These are phyloP conservation scores for Formica aserva DNA, from an alignment of 2,888 invertebrate species.

Conservation along the genomic window DNA sequence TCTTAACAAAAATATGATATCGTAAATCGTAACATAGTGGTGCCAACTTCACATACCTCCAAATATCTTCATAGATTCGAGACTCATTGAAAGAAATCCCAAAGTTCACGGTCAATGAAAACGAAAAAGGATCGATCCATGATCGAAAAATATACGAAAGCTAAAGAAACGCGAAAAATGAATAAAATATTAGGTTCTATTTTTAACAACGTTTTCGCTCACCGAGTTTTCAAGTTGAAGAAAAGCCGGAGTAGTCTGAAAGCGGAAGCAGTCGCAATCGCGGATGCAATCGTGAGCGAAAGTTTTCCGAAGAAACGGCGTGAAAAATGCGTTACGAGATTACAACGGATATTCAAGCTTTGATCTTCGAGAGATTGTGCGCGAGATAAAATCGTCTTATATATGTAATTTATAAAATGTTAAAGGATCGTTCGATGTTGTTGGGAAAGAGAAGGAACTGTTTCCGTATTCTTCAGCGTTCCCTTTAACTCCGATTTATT, in stretches of 20 bases:
- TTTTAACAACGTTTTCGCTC: slow-evolving; percentile 45
- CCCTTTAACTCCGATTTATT: slow-evolving; percentile 33
- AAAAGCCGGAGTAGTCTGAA: slow-evolving; percentile 27
- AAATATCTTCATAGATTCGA: neutral
- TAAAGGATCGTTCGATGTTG: slow-evolving; percentile 9
- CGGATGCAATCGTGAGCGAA: slow-evolving; percentile 33
- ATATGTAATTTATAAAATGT: slow-evolving; percentile 38
- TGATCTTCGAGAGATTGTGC: slow-evolving; percentile 38
- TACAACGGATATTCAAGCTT: slow-evolving; percentile 32
- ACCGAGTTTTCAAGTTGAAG: slow-evolving; percentile 35
- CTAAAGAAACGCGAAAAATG: slow-evolving; percentile 14
- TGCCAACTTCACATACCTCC: neutral
- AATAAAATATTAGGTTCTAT: slow-evolving; percentile 7
- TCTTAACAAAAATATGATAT: no score
- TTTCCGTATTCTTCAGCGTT: slow-evolving; percentile 18
- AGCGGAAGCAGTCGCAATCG: slow-evolving; percentile 24
- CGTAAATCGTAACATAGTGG: no score
- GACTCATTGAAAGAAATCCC: neutral
- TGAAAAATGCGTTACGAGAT: slow-evolving; percentile 42
- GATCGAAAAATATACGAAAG: neutral
- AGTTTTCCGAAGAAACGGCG: slow-evolving; percentile 27
- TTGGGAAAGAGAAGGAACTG: slow-evolving; percentile 36
- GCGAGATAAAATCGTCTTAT: slow-evolving; percentile 36
- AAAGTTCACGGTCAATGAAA: slow-evolving; percentile 12
- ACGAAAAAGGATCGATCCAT: neutral